Base-by-base conservation (phyloP, 2,888 invertebrate genomes). In the Drosophila borealis region DNA sequence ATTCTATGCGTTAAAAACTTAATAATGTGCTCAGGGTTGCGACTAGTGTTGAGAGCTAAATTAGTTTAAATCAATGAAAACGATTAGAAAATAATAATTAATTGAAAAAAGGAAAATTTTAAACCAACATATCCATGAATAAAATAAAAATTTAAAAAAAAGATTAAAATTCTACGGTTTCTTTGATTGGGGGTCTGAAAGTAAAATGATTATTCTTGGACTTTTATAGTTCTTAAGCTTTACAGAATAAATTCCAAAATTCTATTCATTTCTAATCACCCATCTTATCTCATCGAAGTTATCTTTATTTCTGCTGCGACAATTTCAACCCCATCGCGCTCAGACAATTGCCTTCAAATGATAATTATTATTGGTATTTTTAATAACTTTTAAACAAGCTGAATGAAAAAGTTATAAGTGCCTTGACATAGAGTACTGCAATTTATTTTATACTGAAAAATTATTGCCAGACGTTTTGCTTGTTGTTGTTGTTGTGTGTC, bases 401-500 rank as follows among this genome's bases (percentile, higher is more conserved):
- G 51, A 64, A 57, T 49, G 21, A 36, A 37, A 61, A 61, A 54
- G 44, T 66, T 46, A 13, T 17, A 46, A 59, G 37, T 42, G 41
- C 44, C 55, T 39, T 14, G 11, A 11, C 14, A 41, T 36, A 44
- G 46, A 44, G 37, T 60, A 53, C 11, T 51, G 48, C 41, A 44
- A 50, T 69, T 14, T 56, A 46, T 48, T 51, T 39, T 11, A 51
- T 36, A 5, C 36, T 72, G 19, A 10, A 41, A 57, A 61, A 57
- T 37, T 42, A n/a, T 51, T 44, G 42, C 19, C 49, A 65, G 70
- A 60, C 60, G 48, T 49, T 74, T 65, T 21, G 34, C 21, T 39
- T 36, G 10, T 45, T 8, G 37, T 33, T 29, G 25, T 6, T 39
- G n/a, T 29, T 41, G 10, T 33, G 49, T 33, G 29, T 5, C n/a